Conservation (phyloP, 2,797 vertebrate genomes). For the Acanthurus tractus region DNA sequence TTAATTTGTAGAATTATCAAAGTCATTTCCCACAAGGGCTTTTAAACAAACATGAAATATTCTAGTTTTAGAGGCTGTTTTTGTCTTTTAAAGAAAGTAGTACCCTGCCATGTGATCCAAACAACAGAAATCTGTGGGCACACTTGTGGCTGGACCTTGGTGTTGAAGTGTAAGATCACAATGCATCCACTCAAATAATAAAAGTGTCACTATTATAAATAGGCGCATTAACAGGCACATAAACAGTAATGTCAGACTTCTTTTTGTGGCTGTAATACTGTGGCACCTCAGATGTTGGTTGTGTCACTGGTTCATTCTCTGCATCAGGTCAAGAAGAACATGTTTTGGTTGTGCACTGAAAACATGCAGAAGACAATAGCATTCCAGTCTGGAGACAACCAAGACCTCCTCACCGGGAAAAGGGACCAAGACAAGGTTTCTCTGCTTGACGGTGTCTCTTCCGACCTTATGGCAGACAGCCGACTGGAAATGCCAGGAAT, state of each 20-base stretch:
- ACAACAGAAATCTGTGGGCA: background rate
- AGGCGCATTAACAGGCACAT: background rate
- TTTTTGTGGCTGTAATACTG: background rate
- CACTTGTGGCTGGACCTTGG: background rate
- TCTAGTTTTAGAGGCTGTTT: background rate
- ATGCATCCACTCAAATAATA: too few relatives aligned
- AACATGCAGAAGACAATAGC: constrained; percentile 75
- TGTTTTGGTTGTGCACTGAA: constrained; percentile 41
- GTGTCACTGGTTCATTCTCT: constrained; percentile 3
- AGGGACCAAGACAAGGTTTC: constrained; percentile 75
- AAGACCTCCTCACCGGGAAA: constrained; percentile 71
- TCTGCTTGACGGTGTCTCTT: constrained; percentile 77
- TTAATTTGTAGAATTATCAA: background rate
- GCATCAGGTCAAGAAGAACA: constrained; percentile 13
- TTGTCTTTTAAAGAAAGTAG: background rate
- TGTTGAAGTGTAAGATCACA: background rate
- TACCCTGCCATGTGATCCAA: background rate
- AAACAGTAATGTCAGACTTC: background rate
- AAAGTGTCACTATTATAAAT: background rate
- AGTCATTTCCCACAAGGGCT: background rate
- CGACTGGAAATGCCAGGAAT: constrained; percentile 89
- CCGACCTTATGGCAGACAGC: constrained; percentile 80
- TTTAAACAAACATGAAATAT: background rate
- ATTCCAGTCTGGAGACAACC: constrained; percentile 82
- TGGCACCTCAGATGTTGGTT: background rate